Conservation (phyloP, 2,113 vertebrate genomes). For the Myrmecobius fasciatus region DNA sequence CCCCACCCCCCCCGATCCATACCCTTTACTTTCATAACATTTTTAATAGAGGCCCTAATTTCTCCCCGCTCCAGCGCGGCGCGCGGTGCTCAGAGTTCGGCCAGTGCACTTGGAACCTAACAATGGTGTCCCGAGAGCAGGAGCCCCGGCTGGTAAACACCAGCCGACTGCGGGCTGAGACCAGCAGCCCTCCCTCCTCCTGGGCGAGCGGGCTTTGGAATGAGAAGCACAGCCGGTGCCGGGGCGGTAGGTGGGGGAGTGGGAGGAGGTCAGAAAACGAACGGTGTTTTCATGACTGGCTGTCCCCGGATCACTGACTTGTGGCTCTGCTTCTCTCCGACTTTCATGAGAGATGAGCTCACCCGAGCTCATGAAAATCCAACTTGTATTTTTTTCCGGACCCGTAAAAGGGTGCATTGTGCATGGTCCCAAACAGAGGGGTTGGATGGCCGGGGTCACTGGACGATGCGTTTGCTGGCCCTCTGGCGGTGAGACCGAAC, state of each 20-base stretch:
- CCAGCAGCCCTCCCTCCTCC: neutral
- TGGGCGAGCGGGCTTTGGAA: neutral
- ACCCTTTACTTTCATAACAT: neutral
- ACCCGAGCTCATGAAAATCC: constrained; percentile 59
- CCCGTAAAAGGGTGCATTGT: constrained; percentile 62
- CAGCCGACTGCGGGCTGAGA: neutral
- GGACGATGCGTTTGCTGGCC: constrained; percentile 28
- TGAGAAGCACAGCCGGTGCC: neutral
- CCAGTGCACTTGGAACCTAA: neutral
- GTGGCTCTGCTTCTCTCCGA: constrained; percentile 43
- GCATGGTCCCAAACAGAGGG: constrained; percentile 10
- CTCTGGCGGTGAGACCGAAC: constrained; percentile 51
- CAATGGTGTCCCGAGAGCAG: neutral
- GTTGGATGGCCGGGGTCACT: neutral
- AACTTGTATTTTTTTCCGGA: constrained; percentile 64
- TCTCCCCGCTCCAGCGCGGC: neutral
- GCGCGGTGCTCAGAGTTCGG: neutral
- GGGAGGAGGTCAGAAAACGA: constrained; percentile 55
- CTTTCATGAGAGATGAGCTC: constrained; percentile 72
- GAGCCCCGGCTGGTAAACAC: neutral
- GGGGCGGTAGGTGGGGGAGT: constrained; percentile 50
- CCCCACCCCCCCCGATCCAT: neutral
- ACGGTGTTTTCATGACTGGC: constrained; percentile 56
- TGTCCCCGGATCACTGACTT: constrained; percentile 27
- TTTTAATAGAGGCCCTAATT: neutral